Conservation (phyloP, 2,113 vertebrate species). For the Pterocles gutturalis region DNA sequence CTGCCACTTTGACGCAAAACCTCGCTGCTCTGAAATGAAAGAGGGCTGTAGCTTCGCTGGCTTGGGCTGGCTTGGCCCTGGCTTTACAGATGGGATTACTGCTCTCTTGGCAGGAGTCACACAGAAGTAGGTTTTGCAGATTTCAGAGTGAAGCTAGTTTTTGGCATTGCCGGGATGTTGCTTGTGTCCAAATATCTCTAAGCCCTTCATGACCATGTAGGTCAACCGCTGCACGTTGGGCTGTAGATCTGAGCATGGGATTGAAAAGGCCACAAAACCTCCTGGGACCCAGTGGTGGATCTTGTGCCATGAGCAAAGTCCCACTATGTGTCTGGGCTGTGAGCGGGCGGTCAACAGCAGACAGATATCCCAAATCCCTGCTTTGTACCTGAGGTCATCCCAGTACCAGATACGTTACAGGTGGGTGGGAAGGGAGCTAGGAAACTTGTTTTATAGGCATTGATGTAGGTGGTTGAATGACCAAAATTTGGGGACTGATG, state of each 20-base stretch:
- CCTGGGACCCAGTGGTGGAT: not conserved
- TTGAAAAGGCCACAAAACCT: not conserved
- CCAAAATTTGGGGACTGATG: not conserved
- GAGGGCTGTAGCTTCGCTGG: not conserved
- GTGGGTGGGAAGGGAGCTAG: not conserved
- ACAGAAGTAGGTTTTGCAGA: not conserved
- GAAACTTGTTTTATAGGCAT: not conserved
- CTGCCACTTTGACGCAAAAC: not conserved
- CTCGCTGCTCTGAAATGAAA: not conserved
- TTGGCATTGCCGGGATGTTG: not conserved
- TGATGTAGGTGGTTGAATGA: not conserved
- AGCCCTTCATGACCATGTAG: not conserved
- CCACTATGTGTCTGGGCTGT: not conserved
- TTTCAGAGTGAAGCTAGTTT: not conserved
- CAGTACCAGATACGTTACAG: not conserved
- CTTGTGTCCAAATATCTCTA: not conserved
- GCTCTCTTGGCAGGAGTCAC: not conserved
- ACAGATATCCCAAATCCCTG: not conserved
- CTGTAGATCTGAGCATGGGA: not conserved
- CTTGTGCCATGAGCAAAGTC: not conserved
- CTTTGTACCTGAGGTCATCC: not conserved
- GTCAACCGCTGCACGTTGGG: not conserved
- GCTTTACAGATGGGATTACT: not conserved
- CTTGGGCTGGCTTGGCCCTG: not conserved
- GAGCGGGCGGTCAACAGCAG: not conserved